phyloP scores from a whole-genome alignment of 2,888 invertebrate genomes.

The Sinodicranocentrus sp. region DNA sequence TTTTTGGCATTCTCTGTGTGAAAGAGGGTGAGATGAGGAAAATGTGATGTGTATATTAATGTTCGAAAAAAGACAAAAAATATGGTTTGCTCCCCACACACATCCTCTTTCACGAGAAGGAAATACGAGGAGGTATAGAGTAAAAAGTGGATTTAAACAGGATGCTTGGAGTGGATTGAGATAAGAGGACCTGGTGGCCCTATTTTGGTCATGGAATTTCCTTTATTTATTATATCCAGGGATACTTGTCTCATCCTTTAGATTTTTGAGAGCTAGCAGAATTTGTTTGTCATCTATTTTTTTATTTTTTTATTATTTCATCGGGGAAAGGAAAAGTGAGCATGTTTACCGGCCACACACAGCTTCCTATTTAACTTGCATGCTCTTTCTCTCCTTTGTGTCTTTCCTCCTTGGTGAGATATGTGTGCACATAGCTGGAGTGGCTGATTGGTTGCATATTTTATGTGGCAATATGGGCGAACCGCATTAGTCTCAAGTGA shows the following conservation, averaged over 20 bases:
- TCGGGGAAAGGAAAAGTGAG: slow-evolving; percentile 37
- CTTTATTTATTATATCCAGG: slow-evolving; percentile 46
- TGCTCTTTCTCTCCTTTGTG: slow-evolving; percentile 9
- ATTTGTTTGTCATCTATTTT: slow-evolving; percentile 59
- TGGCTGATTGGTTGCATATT: slow-evolving; percentile 70
- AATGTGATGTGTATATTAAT: too few relatives aligned
- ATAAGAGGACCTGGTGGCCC: slow-evolving; percentile 26
- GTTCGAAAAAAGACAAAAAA: too few relatives aligned
- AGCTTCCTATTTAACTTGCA: neutral
- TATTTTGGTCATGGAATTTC: slow-evolving; percentile 10
- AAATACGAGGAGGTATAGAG: neutral
- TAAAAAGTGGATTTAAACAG: slow-evolving; percentile 1
- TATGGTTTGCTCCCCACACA: too few relatives aligned
- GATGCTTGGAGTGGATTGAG: slow-evolving; percentile 14
- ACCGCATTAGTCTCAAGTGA: slow-evolving; percentile 49
- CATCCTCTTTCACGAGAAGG: too few relatives aligned
- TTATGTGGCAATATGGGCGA: slow-evolving; percentile 61
- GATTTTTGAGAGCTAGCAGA: slow-evolving; percentile 30
- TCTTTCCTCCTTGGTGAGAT: neutral
- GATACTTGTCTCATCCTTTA: slow-evolving; percentile 42
- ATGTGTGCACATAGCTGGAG: slow-evolving; percentile 24
- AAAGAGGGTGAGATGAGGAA: too few relatives aligned
- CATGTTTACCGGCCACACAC: neutral
- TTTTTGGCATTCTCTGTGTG: too few relatives aligned
- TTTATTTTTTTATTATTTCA: slow-evolving; percentile 20